Evolutionary conservation across 1,140 invertebrate genomes (phyloP), one percentile per base, ranked within the genome.

Genomic region (Drosophila watanabei): DNA sequence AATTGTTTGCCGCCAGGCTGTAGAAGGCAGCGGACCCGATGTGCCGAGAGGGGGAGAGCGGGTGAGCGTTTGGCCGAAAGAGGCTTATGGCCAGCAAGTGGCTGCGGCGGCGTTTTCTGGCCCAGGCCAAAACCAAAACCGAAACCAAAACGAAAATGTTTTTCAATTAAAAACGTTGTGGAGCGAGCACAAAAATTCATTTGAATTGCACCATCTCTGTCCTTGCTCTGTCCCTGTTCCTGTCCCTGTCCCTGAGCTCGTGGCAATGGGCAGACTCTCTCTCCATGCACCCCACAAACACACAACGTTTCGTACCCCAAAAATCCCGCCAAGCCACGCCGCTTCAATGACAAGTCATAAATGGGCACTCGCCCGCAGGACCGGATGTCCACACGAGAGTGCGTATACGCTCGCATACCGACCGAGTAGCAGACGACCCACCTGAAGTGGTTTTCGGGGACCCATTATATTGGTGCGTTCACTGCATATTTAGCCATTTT

Each of bases 61-160:
- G 35, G 35, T 28, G 54, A 28, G 35, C 54, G 35, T 28, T 39
- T 43, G 75, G 35, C 62, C 54, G 30, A 58, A 79, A 85, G 60
- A 62, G 72, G 78, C 78, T 77, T 83, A 83, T 72, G 71, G 62
- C 66, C 73, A 52, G 52, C 82, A 85, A 78, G 85, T 70, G 84
- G 84, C 69, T 59, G 80, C 63, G 64, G 56, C 59, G 48, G 49
- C 48, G 43, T 56, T 65, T 43, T 70, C 46, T 48, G 78, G 63
- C 62, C 41, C 68, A 83, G 70, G 71, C 75, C 66, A 75, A 78
- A 79, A 60, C 79, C 61, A 81, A 79, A 82, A 71, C 83, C 79
- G 65, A 86, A 83, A 89, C 80, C 78, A 85, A 88, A 89, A 88
- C 81, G 85, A 89, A 88, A 83, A 89, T 89, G 73, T 81, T 88